phyloP scores from a whole-genome alignment of 1,140 invertebrate genomes.

The Pogonomyrmex barbatus region DNA sequence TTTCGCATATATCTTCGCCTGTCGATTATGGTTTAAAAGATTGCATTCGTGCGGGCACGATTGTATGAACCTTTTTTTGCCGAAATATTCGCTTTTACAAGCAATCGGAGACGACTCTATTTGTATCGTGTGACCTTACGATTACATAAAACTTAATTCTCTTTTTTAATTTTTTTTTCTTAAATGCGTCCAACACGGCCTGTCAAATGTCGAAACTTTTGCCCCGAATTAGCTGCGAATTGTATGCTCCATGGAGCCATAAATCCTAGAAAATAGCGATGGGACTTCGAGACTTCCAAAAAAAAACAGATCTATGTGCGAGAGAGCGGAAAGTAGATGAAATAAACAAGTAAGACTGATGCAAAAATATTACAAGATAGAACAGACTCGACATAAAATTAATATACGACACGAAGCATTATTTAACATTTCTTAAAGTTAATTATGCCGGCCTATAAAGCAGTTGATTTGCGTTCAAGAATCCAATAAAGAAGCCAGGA shows the following conservation, averaged over 20 bases:
- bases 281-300: not conserved
- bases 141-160: constrained; percentile 60
- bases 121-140: constrained; percentile 28
- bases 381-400: not conserved
- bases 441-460: not conserved
- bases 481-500: not conserved
- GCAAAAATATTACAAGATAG: not conserved
- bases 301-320: not conserved
- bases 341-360: not conserved
- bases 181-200: not conserved
- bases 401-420: not conserved
- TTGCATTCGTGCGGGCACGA: not conserved
- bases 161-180: constrained; percentile 31
- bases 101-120: constrained; percentile 36
- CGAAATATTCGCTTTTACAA: constrained; percentile 75
- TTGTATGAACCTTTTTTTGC: constrained; percentile 68
- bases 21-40: constrained; percentile 35
- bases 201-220: constrained; percentile 66
- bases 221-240: constrained; percentile 70
- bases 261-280: constrained; percentile 56
- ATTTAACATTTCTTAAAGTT: constrained; percentile 24
- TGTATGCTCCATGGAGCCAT: constrained; percentile 35
- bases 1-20: not conserved
- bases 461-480: constrained; percentile 6
- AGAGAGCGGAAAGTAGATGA: not conserved